phyloP scores from a whole-genome alignment of 2,113 vertebrate genomes.

The Pterophyllum scalare region DNA sequence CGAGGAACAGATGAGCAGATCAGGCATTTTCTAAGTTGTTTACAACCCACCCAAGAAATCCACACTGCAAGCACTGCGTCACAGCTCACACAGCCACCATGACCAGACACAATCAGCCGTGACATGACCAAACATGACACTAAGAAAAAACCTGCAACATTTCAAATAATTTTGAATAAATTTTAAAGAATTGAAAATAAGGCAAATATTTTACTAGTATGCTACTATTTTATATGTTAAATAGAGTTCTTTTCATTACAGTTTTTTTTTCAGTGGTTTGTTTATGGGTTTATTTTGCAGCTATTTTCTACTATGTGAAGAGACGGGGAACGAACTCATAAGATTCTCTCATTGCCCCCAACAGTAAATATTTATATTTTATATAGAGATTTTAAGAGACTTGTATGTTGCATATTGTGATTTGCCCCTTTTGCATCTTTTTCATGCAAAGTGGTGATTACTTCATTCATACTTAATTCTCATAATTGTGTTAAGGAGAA shows the following conservation, averaged over 20 bases:
- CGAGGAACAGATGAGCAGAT: not conserved
- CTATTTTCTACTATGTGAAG: not conserved
- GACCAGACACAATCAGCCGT: not conserved
- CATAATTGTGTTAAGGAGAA: not conserved
- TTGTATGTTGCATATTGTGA: not conserved
- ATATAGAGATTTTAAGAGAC: not conserved
- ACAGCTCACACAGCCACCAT: not conserved
- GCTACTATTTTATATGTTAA: not conserved
- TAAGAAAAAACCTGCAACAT: not conserved
- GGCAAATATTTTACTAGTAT: not conserved
- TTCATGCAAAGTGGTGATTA: not conserved
- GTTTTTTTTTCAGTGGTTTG: too few species aligned
- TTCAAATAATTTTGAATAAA: not conserved
- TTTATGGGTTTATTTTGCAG: not conserved
- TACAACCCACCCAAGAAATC: slow-evolving; percentile 20
- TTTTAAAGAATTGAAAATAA: too few species aligned
- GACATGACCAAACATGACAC: not conserved
- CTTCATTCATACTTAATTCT: not conserved
- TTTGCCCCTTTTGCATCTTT: not conserved
- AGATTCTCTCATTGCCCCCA: not conserved
- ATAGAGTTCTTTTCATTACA: not conserved
- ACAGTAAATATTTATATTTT: not conserved
- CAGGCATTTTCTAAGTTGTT: not conserved
- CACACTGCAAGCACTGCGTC: not conserved
- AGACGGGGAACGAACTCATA: not conserved